Evolutionary conservation across 2,888 invertebrate genomes (phyloP).

Genomic region (Lepidochrysops patricia): DNA sequence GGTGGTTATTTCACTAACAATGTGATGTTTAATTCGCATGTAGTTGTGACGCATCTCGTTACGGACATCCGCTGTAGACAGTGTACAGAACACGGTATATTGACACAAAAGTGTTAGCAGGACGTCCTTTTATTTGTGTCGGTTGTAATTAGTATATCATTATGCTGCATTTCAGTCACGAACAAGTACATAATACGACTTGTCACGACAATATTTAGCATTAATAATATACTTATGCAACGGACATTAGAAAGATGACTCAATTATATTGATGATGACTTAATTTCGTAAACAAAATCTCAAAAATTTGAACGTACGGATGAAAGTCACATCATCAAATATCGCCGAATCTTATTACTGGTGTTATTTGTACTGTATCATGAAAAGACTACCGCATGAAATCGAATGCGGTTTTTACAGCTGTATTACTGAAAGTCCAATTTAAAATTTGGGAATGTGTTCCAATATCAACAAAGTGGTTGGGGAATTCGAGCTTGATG

Average conservation of each 20-base stretch:
- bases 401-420: background rate
- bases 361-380: no score
- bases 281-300: no score
- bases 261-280: no score
- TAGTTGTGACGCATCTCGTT: slow-evolving; percentile 39
- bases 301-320: no score
- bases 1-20: slow-evolving; percentile 12
- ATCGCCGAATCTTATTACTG: no score
- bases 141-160: slow-evolving; percentile 7
- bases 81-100: slow-evolving; percentile 42
- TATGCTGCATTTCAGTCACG: background rate
- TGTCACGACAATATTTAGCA: background rate
- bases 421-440: background rate
- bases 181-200: background rate
- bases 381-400: background rate
- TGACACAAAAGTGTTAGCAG: slow-evolving; percentile 33
- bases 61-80: slow-evolving; percentile 45
- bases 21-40: slow-evolving; percentile 19
- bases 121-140: slow-evolving; percentile 19
- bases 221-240: background rate
- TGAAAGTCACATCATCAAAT: no score
- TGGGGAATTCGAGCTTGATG: background rate
- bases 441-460: background rate
- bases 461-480: background rate
- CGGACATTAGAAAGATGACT: no score